Evolutionary conservation across 2,888 invertebrate species (phyloP).

Genomic region (Tetramorium bicarinatum): DNA sequence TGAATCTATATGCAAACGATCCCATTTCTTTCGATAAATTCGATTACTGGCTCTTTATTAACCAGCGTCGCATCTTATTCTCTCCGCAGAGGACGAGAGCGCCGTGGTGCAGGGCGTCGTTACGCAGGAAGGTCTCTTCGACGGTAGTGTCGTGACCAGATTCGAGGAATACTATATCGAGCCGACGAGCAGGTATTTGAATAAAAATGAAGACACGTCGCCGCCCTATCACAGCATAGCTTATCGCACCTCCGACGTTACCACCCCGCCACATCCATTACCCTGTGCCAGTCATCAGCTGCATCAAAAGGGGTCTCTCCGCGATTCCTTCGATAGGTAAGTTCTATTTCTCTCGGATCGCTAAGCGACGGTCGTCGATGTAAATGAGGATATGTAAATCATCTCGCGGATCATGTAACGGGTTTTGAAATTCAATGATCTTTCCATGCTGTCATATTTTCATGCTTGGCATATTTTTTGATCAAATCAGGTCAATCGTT

Average conservation of each 20-base stretch:
- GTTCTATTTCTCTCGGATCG: constrained; percentile 7
- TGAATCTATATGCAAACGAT: no score
- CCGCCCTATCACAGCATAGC: constrained; percentile 93
- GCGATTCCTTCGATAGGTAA: constrained; percentile 76
- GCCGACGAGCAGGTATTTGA: constrained; percentile 90
- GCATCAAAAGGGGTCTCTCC: constrained; percentile 82
- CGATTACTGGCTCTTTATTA: constrained; percentile 22
- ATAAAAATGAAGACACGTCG: constrained; percentile 87
- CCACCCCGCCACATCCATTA: constrained; percentile 80
- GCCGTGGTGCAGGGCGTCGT: constrained; percentile 95
- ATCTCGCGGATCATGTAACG: background rate
- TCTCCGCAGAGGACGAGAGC: constrained; percentile 92
- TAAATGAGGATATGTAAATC: background rate
- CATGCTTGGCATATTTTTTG: background rate
- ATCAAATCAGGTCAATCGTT: background rate
- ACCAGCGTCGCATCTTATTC: background rate
- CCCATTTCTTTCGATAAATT: constrained; percentile 1
- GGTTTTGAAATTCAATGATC: constrained; percentile 6
- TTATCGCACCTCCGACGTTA: constrained; percentile 93
- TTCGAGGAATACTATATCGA: constrained; percentile 95
- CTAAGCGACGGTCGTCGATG: background rate
- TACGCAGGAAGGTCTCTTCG: constrained; percentile 95
- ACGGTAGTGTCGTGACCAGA: constrained; percentile 94
- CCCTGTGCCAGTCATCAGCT: constrained; percentile 90
- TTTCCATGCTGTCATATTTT: background rate